These are phyloP conservation scores for Sterna hirundo DNA, from an alignment of 2,113 vertebrate species.

Conservation along the genomic window DNA sequence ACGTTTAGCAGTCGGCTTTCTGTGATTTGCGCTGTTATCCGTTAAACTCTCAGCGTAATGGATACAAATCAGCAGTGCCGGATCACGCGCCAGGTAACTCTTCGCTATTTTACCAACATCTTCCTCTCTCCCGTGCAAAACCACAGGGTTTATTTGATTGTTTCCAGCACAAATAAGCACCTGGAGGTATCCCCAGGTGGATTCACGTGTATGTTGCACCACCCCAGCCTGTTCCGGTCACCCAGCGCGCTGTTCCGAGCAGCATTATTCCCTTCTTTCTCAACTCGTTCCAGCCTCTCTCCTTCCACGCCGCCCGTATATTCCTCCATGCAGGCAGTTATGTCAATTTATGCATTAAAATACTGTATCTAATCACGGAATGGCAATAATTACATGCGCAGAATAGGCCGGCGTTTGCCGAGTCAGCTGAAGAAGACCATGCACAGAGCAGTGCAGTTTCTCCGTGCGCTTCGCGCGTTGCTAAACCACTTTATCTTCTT, in stretches of 20 bases:
- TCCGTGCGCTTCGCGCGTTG: not conserved
- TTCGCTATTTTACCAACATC: not conserved
- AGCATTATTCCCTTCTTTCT: not conserved
- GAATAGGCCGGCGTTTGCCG: not conserved
- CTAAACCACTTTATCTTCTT: not conserved
- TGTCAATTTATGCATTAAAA: not conserved
- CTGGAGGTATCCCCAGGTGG: rapidly evolving
- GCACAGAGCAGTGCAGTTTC: not conserved
- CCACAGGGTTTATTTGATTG: rapidly evolving
- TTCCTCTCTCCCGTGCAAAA: not conserved
- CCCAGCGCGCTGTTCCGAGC: rapidly evolving
- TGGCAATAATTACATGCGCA: not conserved
- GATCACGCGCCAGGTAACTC: not conserved
- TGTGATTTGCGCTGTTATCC: too few species aligned
- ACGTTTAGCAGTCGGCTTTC: not conserved
- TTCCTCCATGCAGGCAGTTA: not conserved
- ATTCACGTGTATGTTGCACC: not conserved
- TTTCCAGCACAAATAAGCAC: not conserved
- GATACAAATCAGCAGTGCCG: too few species aligned
- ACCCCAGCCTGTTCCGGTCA: not conserved
- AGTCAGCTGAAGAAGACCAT: not conserved
- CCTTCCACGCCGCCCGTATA: not conserved
- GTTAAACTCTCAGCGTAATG: not conserved
- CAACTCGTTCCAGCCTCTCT: not conserved
- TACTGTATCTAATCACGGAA: not conserved